Percentiles rank a stretch among this genome's conserved stretches.
These are phyloP conservation scores for Haliclona indistincta DNA, from an alignment of 37 sponge, comb jelly and placozoan species.

Conservation along the genomic window DNA sequence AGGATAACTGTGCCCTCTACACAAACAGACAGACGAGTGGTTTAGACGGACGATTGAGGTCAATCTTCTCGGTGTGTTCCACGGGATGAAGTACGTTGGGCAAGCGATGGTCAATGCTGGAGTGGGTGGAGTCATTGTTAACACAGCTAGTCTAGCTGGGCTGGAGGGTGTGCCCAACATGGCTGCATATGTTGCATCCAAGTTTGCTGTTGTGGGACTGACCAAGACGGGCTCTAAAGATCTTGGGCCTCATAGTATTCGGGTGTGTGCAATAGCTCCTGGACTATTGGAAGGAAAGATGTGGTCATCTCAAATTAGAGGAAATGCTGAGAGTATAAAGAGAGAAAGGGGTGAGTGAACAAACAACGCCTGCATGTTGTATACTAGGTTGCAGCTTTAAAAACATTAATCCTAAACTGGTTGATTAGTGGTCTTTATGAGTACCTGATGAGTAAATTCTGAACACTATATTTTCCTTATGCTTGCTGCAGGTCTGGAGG, in stretches of 20 bases:
- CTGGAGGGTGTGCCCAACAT: conserved; percentile 74
- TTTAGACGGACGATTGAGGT: conserved; percentile 54
- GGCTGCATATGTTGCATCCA: conserved; percentile 87
- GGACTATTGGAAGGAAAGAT: conserved; percentile 78
- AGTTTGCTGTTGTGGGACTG: conserved; percentile 83
- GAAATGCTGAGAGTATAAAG: too few species aligned
- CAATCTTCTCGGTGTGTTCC: conserved; percentile 74
- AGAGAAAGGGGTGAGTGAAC: too few species aligned
- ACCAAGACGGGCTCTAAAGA: conserved; percentile 84
- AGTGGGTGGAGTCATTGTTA: conserved; percentile 86
- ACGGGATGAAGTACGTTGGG: conserved; percentile 65
- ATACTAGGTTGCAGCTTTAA: too few species aligned
- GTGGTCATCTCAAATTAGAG: conserved; percentile 76
- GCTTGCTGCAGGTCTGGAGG: conserved; percentile 16
- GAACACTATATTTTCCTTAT: too few species aligned
- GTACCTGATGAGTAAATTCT: too few species aligned
- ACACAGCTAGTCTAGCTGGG: conserved; percentile 88
- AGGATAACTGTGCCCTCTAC: conserved; percentile 55
- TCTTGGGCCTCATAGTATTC: conserved; percentile 63
- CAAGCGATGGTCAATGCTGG: conserved; percentile 70
- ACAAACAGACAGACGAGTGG: conserved; percentile 36
- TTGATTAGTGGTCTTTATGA: not conserved
- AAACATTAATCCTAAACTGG: too few species aligned
- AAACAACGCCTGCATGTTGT: too few species aligned
- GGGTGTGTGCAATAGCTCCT: conserved; percentile 83